Base-by-base conservation (phyloP, 2,888 invertebrate species). In the Orthosia gothica region DNA sequence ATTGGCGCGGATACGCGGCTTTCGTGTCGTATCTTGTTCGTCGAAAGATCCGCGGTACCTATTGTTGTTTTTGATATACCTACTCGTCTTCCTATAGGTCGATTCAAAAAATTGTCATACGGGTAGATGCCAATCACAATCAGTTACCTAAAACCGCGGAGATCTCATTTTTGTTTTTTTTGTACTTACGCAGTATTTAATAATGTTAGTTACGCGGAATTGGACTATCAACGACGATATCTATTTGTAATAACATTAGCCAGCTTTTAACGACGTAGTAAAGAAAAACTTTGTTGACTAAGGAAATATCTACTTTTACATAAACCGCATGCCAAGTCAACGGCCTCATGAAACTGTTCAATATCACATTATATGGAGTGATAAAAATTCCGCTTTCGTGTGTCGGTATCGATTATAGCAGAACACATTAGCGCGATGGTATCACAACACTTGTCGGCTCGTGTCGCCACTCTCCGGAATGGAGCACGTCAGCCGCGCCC, bases 361-460 rank as follows among this genome's bases (percentile, higher is more conserved):
- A 82, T 76, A 78, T 55, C 68, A 67, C 69, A 79, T 75, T 82
- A 76, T 70, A 69, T 71, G 65, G 72, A 74, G 78, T 85, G 78
- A 86, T 80, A 86, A 89, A 90, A 88, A 90, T 81, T 87, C 86
- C 85, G 81, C 83, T 88, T 82, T 86, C 87, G 85, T 85, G 84
- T 76, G 89, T 82, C 71, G 85, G 89, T 93, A 93, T 93, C 91
- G 92, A 93, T 95, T 92, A 92, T 89, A 89, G 88, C 87, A 87
- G 87, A 91, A 93, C 91, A 92, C 93, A 93, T 94, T 93, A 94
- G 90, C 87, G 89, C 89, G 94, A 95, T 95, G 94, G 88, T 91
- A 94, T 95, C 94, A 89, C 89, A 93, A 91, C 92, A 92, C 92
- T 93, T 92, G 92, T 92, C 91, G 89, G 88, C 89, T 75, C 90